phyloP scores from a whole-genome alignment of 2,797 vertebrate genomes.

The Peromyscus eremicus region DNA sequence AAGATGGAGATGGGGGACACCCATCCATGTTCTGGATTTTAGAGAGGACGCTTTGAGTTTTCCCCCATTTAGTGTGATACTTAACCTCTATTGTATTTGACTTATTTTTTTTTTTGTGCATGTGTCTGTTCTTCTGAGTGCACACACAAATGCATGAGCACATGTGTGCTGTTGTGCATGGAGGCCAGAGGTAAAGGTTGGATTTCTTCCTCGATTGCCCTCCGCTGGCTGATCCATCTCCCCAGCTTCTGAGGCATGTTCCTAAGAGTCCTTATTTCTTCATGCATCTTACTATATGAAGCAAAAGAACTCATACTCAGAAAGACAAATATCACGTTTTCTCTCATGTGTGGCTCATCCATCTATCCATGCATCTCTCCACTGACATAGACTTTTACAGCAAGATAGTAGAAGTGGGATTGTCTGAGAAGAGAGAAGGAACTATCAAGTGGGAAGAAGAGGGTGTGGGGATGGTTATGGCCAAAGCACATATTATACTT shows the following conservation, averaged over 20 bases:
- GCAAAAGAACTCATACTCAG: not conserved
- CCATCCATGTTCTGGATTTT: not conserved
- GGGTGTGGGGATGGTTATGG: not conserved
- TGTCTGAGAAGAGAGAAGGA: not conserved
- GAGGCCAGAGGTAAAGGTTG: not conserved
- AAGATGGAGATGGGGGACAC: not conserved
- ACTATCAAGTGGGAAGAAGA: not conserved
- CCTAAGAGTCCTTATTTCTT: not conserved
- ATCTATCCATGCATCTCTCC: not conserved
- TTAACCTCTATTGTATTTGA: not conserved
- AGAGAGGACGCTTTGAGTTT: not conserved
- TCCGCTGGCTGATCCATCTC: not conserved
- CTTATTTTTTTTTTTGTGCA: not conserved
- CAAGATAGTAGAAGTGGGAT: not conserved
- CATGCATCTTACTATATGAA: not conserved
- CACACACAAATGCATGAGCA: not conserved
- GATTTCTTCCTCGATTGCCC: not conserved
- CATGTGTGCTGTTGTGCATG: not conserved
- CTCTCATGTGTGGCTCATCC: not conserved
- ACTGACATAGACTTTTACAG: not conserved
- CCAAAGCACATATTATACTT: not conserved
- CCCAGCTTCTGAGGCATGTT: not conserved
- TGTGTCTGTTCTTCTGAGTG: not conserved
- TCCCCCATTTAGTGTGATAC: not conserved
- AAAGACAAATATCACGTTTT: not conserved